Conservation (phyloP, 2,797 vertebrate species). For the Phrynocephalus guinanensis region DNA sequence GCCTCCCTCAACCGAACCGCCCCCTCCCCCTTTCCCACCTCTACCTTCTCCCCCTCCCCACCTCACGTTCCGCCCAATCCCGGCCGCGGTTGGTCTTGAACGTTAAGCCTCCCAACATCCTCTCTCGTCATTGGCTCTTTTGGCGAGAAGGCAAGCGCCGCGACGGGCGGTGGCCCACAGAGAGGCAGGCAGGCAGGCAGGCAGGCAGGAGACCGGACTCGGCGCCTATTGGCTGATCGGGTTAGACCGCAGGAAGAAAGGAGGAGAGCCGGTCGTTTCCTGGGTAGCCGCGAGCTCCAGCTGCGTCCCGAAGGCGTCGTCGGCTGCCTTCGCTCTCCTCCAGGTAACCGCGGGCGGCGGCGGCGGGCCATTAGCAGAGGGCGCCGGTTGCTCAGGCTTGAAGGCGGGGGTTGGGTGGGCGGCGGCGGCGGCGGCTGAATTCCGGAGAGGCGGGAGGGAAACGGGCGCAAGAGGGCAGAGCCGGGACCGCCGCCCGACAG, state of each 20-base stretch:
- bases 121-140: slow-evolving; percentile 3
- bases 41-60: background rate
- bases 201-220: background rate
- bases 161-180: background rate
- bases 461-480: no score
- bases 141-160: background rate
- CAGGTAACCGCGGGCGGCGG: no score
- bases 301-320: no score
- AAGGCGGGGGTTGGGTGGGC: no score
- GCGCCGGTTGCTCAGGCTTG: no score
- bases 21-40: no score
- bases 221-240: background rate
- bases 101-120: background rate
- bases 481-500: no score
- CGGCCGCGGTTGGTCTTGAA: background rate
- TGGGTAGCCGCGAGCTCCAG: slow-evolving; percentile 13
- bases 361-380: background rate
- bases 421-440: background rate
- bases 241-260: background rate
- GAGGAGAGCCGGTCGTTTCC: slow-evolving; percentile 28
- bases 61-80: slow-evolving; percentile 10
- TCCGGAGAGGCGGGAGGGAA: background rate
- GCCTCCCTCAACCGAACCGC: background rate
- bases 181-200: background rate
- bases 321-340: no score